phyloP scores from a whole-genome alignment of 2,888 invertebrate genomes.

The Drosophila cyrtoloma region DNA sequence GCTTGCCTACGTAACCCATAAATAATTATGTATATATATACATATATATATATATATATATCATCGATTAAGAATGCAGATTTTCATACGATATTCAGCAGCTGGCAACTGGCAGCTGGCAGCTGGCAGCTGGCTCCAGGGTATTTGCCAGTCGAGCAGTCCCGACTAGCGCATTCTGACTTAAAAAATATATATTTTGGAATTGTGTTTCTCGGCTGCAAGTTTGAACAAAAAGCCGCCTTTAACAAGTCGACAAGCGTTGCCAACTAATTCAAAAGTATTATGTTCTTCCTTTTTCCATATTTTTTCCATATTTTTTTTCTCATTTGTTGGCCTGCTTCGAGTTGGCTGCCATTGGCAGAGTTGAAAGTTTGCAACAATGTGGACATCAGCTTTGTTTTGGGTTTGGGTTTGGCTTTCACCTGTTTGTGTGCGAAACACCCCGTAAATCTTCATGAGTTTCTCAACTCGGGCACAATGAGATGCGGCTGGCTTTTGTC shows the following conservation, averaged over 20 bases:
- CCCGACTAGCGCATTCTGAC: background rate
- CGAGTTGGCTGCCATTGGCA: background rate
- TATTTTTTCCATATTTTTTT: too few species aligned
- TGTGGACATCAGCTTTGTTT: conserved; percentile 3
- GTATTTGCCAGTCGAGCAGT: background rate
- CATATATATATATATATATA: too few species aligned
- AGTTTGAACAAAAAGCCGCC: background rate
- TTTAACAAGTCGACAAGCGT: background rate
- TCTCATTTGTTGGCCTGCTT: background rate
- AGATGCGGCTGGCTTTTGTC: conserved; percentile 40
- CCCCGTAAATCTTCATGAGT: conserved; percentile 53
- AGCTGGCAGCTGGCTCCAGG: background rate
- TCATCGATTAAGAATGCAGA: background rate
- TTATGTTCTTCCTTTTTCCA: background rate
- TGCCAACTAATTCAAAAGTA: conserved; percentile 2
- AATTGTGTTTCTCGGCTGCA: background rate
- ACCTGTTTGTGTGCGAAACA: conserved; percentile 29
- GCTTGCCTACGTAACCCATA: background rate
- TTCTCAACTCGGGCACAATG: conserved; percentile 27
- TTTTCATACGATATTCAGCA: background rate
- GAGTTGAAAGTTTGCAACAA: background rate
- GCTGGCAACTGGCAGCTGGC: too few species aligned
- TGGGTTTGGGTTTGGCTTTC: background rate
- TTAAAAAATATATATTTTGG: background rate
- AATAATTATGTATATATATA: background rate